Percentiles rank a stretch among this genome's conserved stretches.
These are phyloP conservation scores for Antennarius striatus DNA, from an alignment of 2,113 vertebrate genomes.

Conservation along the genomic window DNA sequence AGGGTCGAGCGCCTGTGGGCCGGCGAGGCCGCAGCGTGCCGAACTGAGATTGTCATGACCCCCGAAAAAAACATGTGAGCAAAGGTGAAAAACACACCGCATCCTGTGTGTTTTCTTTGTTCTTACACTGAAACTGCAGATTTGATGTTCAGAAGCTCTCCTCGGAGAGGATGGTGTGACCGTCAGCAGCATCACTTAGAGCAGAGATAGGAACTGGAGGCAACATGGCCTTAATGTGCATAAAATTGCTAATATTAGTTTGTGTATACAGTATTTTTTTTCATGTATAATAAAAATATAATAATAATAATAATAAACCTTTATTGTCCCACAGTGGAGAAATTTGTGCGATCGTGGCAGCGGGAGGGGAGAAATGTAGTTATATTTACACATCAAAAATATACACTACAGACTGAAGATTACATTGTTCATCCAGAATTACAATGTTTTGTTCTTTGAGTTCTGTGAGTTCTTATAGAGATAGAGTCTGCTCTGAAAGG, in stretches of 20 bases:
- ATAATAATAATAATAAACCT: too few relatives aligned
- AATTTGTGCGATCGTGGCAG: too few relatives aligned
- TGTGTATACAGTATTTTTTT: too few relatives aligned
- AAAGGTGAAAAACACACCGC: slow-evolving; percentile 13
- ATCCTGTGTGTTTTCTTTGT: slow-evolving; percentile 20
- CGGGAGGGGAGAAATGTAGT: too few relatives aligned
- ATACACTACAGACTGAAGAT: too few relatives aligned
- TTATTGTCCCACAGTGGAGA: too few relatives aligned
- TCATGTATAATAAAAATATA: too few relatives aligned
- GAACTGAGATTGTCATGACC: slow-evolving; percentile 45
- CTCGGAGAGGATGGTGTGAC: slow-evolving; percentile 9
- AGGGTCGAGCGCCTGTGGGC: slow-evolving; percentile 48
- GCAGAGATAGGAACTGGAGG: background rate
- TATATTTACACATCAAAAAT: too few relatives aligned
- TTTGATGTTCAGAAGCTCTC: slow-evolving; percentile 22
- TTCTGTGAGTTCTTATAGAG: too few relatives aligned
- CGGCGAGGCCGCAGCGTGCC: slow-evolving; percentile 40
- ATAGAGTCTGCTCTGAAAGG: too few relatives aligned
- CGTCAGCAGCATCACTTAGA: background rate
- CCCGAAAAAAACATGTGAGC: slow-evolving; percentile 20
- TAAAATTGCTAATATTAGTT: background rate
- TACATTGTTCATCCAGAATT: too few relatives aligned
- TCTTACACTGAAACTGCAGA: slow-evolving; percentile 11
- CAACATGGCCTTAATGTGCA: background rate
- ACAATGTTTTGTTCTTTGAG: too few relatives aligned